Percentiles rank a stretch among this genome's conserved stretches.
These are phyloP conservation scores for Apamea monoglypha DNA, from an alignment of 2,888 invertebrate genomes.

Conservation along the genomic window DNA sequence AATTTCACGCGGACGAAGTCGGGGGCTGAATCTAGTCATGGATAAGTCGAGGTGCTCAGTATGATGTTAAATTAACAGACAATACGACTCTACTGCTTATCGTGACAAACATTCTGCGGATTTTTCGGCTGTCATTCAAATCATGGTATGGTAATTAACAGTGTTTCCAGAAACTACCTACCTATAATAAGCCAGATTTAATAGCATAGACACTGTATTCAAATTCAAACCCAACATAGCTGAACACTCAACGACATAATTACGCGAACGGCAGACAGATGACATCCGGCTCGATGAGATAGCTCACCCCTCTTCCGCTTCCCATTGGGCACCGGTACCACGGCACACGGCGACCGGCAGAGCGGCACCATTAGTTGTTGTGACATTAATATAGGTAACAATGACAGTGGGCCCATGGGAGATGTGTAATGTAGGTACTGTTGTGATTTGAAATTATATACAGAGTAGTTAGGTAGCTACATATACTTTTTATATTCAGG, in stretches of 20 bases:
- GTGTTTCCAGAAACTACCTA: background rate
- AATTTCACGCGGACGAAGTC: too few relatives aligned
- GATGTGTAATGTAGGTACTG: conserved; percentile 13
- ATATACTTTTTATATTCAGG: background rate
- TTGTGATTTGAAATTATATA: conserved; percentile 27
- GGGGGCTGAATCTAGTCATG: too few relatives aligned
- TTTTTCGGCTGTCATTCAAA: too few relatives aligned
- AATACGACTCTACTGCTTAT: background rate
- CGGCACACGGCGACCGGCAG: conserved; percentile 43
- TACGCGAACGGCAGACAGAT: conserved; percentile 58
- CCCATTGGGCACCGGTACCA: conserved; percentile 52
- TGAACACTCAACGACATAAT: conserved; percentile 43
- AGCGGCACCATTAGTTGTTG: conserved; percentile 55
- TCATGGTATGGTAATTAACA: background rate
- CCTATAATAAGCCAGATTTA: conserved; percentile 12
- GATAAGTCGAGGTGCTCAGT: too few relatives aligned
- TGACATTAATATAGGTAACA: conserved; percentile 53
- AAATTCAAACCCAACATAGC: conserved; percentile 5
- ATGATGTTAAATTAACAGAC: background rate
- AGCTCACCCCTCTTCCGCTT: conserved; percentile 68
- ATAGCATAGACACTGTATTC: conserved; percentile 11
- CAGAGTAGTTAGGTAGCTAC: background rate
- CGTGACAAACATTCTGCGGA: background rate
- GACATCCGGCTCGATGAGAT: conserved; percentile 66
- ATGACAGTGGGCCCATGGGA: conserved; percentile 25